These are phyloP conservation scores for Mus spicilegus DNA, from an alignment of 2,113 vertebrate species.

Conservation along the genomic window DNA sequence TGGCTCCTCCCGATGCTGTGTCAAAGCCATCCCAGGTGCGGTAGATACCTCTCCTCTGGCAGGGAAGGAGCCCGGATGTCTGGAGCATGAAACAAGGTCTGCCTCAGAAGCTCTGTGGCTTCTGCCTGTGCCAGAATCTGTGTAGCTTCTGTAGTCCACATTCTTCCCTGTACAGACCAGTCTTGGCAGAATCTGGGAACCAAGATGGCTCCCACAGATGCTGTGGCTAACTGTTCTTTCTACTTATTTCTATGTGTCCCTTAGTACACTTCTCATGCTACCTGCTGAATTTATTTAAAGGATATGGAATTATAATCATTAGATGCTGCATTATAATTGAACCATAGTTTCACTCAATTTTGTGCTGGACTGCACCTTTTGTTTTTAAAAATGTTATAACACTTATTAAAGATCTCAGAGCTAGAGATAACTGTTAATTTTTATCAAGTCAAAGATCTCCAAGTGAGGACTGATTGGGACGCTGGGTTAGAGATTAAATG, in stretches of 20 bases:
- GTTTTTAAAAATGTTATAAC: constrained; percentile 36
- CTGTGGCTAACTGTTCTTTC: background rate
- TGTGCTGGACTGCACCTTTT: background rate
- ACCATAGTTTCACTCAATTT: background rate
- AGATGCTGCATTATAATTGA: constrained; percentile 37
- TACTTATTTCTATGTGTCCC: background rate
- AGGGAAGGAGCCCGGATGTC: no score
- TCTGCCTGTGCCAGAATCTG: no score
- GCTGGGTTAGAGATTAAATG: background rate
- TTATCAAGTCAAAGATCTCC: constrained; percentile 47
- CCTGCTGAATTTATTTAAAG: constrained; percentile 1
- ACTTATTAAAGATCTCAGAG: constrained; percentile 57
- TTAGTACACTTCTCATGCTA: background rate
- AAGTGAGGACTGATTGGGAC: background rate
- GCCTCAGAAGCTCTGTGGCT: no score
- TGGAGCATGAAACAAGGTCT: no score
- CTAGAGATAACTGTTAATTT: background rate
- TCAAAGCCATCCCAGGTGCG: no score
- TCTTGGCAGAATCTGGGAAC: no score
- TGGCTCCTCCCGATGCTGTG: no score
- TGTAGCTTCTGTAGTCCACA: no score
- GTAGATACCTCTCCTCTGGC: no score
- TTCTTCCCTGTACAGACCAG: no score
- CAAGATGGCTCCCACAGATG: no score
- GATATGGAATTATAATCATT: background rate